These are phyloP conservation scores for Rhineura floridana DNA, from an alignment of 2,113 vertebrate species.

Conservation along the genomic window DNA sequence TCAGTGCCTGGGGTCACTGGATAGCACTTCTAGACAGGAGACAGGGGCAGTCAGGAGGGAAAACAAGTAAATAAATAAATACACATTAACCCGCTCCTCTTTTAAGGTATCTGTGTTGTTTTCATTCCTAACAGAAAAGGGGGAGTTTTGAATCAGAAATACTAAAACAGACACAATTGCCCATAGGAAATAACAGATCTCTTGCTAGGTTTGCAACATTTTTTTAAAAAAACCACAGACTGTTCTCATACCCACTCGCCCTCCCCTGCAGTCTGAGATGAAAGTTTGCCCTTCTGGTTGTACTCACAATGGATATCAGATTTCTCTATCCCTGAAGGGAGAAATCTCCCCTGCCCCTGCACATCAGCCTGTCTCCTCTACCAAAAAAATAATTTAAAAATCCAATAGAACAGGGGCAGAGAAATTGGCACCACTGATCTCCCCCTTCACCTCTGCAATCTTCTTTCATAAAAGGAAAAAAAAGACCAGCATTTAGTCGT, in stretches of 20 bases:
- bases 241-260: constrained; percentile 30
- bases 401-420: constrained; percentile 79
- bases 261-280: constrained; percentile 71
- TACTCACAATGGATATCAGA: constrained; percentile 77
- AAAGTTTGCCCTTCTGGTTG: constrained; percentile 76
- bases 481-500: constrained; percentile 69
- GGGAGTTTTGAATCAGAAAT: constrained; percentile 65
- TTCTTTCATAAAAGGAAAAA: constrained; percentile 36
- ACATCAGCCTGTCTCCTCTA: constrained; percentile 63
- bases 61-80: constrained; percentile 68
- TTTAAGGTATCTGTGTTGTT: constrained; percentile 46
- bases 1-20: constrained; percentile 90
- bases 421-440: constrained; percentile 81
- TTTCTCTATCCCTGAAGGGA: constrained; percentile 76
- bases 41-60: constrained; percentile 60
- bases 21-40: constrained; percentile 78
- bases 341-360: constrained; percentile 72
- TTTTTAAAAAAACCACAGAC: constrained; percentile 45
- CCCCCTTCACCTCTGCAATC: constrained; percentile 42
- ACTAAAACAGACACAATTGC: constrained; percentile 62
- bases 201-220: constrained; percentile 68
- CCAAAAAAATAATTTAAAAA: constrained; percentile 45
- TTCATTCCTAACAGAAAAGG: neutral
- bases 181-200: constrained; percentile 66
- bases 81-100: constrained; percentile 45